Base-by-base conservation (phyloP, 2,797 vertebrate genomes). In the Pterois miles region DNA sequence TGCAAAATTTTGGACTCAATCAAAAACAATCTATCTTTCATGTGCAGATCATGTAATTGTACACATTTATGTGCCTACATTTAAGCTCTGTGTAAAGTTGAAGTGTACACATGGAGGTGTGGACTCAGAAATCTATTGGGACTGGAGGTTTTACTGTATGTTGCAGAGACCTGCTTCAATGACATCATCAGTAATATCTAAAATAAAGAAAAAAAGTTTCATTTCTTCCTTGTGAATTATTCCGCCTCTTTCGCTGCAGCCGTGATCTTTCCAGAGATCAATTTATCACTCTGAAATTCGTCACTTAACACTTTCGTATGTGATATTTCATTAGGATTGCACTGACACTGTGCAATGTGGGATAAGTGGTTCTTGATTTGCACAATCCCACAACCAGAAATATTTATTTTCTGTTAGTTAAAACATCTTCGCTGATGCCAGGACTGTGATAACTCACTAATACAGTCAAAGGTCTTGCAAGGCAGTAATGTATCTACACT, bases 381-480 rank as follows among this genome's bases (percentile, higher is more conserved):
- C 48, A 46, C 25, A 23, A 50, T 33, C 27, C 34, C 23, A 66
- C 34, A 50, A 57, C 80, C 23, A 16, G 20, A 65, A 70, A 52
- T 20, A 40, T 66, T 34, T 40, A 23, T 65, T 74, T 50, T 27
- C 40, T 46, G 7, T 43, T 14, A 20, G 38, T 52, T 65, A 27
- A 60, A 76, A 54, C 38, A 22, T 36, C 18, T 27, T 40, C 33
- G 10, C 13, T 62, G 25, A 54, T 74, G 31, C 50, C 33, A 40
- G 4, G 31, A 56, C 65, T 50, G 62, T 33, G 56, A 40, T 3
- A 46, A 62, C 52, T 79, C 54, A 50, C 33, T 71, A 10, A 36
- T 20, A 38, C 0, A 64, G 83, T 87, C 85, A 88, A 85, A 90
- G 87, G 83, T 91, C 79, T 62, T 78, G 31, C 2, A 65, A 63